These are phyloP conservation scores for Drosophila prolongata DNA, from an alignment of 2,888 invertebrate species.

Conservation along the genomic window DNA sequence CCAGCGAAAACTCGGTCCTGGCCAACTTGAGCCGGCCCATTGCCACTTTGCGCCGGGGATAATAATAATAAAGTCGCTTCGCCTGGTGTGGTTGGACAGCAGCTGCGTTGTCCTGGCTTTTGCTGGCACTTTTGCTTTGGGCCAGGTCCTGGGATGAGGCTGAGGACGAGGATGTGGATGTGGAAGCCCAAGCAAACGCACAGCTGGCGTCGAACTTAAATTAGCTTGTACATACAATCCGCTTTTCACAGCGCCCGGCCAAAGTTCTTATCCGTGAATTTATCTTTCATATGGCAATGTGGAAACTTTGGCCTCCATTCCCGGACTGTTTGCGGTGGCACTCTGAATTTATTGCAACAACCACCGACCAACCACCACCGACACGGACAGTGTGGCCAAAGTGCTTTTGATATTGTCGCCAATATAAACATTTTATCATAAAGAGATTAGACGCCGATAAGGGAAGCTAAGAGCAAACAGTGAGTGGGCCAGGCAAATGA, in stretches of 20 bases:
- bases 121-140: constrained; percentile 20
- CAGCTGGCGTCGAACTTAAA: constrained; percentile 80
- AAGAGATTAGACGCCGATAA: constrained; percentile 78
- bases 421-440: constrained; percentile 79
- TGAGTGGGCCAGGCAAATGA: constrained; percentile 24
- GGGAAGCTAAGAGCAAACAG: constrained; percentile 38
- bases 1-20: constrained; percentile 16
- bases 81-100: constrained; percentile 56
- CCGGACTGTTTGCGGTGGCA: constrained; percentile 45
- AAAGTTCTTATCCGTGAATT: constrained; percentile 77
- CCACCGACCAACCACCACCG: constrained; percentile 34
- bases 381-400: constrained; percentile 19
- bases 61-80: constrained; percentile 76
- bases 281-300: constrained; percentile 76
- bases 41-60: constrained; percentile 63
- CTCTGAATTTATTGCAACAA: constrained; percentile 71
- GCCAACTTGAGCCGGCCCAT: constrained; percentile 29
- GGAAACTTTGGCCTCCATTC: constrained; percentile 54
- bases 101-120: constrained; percentile 45
- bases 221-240: constrained; percentile 77
- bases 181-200: constrained; percentile 22
- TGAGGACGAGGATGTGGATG: constrained; percentile 1
- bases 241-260: constrained; percentile 59
- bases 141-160: constrained; percentile 1
- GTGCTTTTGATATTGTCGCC: constrained; percentile 67